Base-by-base conservation (phyloP, 2,888 invertebrate species). In the Pantelozetes paolii region DNA sequence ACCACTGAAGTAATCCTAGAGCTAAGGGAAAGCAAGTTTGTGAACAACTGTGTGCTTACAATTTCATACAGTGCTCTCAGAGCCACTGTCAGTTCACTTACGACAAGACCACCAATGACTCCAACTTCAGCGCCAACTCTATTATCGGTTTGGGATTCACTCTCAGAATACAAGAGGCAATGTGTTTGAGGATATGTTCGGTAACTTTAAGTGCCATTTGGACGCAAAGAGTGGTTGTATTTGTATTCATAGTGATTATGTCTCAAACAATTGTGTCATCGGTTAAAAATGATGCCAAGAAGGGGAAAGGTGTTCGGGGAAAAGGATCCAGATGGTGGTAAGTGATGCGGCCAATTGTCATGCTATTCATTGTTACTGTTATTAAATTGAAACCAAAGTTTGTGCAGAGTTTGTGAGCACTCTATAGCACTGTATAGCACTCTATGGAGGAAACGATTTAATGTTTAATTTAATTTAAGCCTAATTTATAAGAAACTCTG, bases 301-400 rank as follows among this genome's bases (percentile, higher is more conserved):
- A 62, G 28, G 62, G 62, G 18, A 62, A 62, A 32, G 32, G 32
- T 32, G 42, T 64, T 67, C 75, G 75, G 74, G 77, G 77, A 40
- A 75, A 76, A 48, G 77, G 77, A 62, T 78, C 77, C 59, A 76
- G 76, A 71, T 78, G 77, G 77, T 78, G 77, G 77, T 78, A 69
- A 77, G 77, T 78, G 30, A n/a, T 23, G 54, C 26, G 36, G 8
- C 48, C 40, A 67, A 6, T 62, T 13, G 26, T 57, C n/a, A n/a
- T 70, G 13, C 15, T 28, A 32, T 26, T 50, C 50, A 8, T 8
- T 36, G 36, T 36, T 36, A 8, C 9, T 36, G 9, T 36, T 36
- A 36, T 8, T 36, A 9, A 36, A 36, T 8, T 36, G 36, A 36
- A 36, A 36, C 36, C 5, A 36, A 36, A 36, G 9, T 36, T 36